A percentile compares a stretch with the other conserved stretches of the same genome.
Conservation (phyloP, 2,113 vertebrate genomes). For the Strix aluco region DNA sequence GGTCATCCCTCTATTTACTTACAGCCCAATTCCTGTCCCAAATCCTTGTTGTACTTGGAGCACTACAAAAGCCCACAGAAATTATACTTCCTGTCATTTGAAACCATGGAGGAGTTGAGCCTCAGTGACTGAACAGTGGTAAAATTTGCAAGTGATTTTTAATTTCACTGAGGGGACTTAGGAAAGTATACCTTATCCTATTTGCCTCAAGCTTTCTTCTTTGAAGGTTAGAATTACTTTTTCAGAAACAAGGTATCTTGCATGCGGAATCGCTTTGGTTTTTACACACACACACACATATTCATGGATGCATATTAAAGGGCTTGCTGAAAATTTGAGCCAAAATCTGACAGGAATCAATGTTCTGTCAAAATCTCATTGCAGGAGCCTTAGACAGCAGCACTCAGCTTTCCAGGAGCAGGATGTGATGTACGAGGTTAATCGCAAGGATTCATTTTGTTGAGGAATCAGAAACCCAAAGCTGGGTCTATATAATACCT, state of each 20-base stretch:
- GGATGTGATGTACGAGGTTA: background rate
- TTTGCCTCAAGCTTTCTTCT: background rate
- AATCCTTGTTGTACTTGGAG: background rate
- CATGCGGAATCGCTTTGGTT: background rate
- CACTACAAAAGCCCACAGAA: background rate
- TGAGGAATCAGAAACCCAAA: slow-evolving; percentile 27
- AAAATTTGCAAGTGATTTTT: background rate
- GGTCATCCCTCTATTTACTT: background rate
- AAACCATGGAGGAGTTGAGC: background rate
- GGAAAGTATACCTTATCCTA: background rate
- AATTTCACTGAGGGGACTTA: background rate
- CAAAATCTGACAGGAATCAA: background rate
- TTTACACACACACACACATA: background rate
- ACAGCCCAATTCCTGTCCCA: background rate
- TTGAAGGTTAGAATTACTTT: background rate
- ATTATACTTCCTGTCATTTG: background rate
- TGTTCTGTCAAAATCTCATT: background rate
- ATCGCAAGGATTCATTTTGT: slow-evolving; percentile 17
- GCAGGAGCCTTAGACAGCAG: background rate
- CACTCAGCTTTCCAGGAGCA: background rate
- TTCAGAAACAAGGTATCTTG: background rate
- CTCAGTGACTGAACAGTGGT: background rate
- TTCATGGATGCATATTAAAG: background rate
- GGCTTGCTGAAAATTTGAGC: background rate
- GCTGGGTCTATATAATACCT: background rate